Conservation (phyloP, 1,140 invertebrate species). For the Drosophila mojavensis region DNA sequence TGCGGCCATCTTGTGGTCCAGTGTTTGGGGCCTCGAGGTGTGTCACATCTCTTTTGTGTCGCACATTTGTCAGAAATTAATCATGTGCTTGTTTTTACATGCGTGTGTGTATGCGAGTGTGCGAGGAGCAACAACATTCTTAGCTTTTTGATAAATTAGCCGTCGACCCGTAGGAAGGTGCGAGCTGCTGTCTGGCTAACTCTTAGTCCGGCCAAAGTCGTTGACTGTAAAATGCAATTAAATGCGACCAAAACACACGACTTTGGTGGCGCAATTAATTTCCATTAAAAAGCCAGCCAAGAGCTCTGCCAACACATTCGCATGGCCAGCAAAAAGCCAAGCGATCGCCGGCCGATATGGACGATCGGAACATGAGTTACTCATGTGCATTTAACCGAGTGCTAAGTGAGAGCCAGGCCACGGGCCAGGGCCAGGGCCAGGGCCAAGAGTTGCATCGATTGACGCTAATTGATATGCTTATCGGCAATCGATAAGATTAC, state of each 20-base stretch:
- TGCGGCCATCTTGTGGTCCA: conserved; percentile 68
- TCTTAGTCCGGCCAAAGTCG: conserved; percentile 26
- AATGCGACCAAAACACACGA: conserved; percentile 77
- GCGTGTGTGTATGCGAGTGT: conserved; percentile 27
- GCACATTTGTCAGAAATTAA: conserved; percentile 83
- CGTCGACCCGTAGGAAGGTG: conserved; percentile 55
- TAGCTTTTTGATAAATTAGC: conserved; percentile 65
- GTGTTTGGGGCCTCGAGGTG: conserved; percentile 48
- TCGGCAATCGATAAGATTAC: conserved; percentile 67
- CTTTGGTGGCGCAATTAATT: conserved; percentile 82
- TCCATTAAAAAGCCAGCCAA: conserved; percentile 63
- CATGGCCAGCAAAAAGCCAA: conserved; percentile 4
- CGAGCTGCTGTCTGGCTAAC: conserved; percentile 45
- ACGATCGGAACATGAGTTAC: conserved; percentile 42
- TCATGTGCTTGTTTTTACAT: conserved; percentile 72
- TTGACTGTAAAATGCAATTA: conserved; percentile 77
- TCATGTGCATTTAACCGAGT: conserved; percentile 1
- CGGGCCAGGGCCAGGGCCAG: conserved; percentile 11
- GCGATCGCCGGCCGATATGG: conserved; percentile 26
- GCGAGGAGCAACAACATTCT: conserved; percentile 35
- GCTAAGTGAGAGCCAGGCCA: conserved; percentile 1
- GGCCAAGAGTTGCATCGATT: conserved; percentile 35
- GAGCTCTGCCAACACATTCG: conserved; percentile 18
- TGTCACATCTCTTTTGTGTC: conserved; percentile 82
- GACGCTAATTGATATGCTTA: conserved; percentile 84